Evolutionary conservation across 2,113 vertebrate species (phyloP).

Genomic region (Cephalopterus ornatus): DNA sequence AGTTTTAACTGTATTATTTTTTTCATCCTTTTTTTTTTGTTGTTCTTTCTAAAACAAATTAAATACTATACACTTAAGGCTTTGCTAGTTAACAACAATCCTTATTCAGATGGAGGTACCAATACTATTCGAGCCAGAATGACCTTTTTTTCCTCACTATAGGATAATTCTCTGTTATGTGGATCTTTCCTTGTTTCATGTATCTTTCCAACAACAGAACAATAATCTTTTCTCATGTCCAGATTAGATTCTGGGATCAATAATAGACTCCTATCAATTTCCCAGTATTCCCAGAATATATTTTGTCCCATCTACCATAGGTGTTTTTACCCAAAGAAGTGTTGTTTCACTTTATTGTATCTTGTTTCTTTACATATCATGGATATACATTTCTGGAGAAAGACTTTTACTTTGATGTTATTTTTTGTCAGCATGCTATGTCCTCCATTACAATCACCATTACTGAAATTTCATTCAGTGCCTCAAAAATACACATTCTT

Average conservation of each 20-base stretch:
- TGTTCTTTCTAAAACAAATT: not conserved
- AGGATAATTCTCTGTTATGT: not conserved
- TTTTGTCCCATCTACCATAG: not conserved
- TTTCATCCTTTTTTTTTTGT: not conserved
- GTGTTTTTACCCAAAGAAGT: not conserved
- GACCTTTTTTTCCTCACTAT: not conserved
- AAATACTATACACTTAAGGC: not conserved
- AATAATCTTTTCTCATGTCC: not conserved
- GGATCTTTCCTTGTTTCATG: not conserved
- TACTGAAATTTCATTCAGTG: not conserved
- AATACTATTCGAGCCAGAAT: not conserved
- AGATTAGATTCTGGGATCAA: not conserved
- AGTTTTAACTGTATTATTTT: not conserved
- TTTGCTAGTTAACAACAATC: not conserved
- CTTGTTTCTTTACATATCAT: not conserved
- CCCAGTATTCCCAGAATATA: not conserved
- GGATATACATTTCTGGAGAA: not conserved
- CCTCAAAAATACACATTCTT: not conserved
- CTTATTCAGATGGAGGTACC: not conserved
- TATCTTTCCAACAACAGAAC: not conserved
- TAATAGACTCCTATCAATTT: not conserved
- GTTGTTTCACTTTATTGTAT: not conserved
- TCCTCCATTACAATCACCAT: not conserved
- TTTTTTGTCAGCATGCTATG: not conserved
- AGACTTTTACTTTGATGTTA: not conserved